Evolutionary conservation across 1,140 invertebrate genomes (phyloP), one percentile per base, ranked within the genome.

Genomic region (Drosophila watanabei): DNA sequence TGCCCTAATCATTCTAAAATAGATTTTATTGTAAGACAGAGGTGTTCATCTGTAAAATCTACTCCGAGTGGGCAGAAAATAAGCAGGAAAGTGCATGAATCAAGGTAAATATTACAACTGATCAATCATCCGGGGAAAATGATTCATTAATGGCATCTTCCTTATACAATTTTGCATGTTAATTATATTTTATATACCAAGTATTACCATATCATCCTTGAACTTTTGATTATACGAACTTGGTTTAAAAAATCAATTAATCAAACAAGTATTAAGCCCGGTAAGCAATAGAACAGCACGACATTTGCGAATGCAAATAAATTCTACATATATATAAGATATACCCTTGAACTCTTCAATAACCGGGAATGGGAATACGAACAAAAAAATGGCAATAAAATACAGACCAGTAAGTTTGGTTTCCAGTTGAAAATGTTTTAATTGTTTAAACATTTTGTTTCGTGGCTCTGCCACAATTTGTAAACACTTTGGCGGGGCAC

Each of bases 371-470:
- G 46, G 46, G 6, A 48, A 48, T 24, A 8, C 20, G 9, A 48
- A 32, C 8, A 43, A 37, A 41, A 37, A 45, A 73, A 52, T 35
- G 18, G 5, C 41, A 39, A 39, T 35, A 37, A 43, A 56, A 18
- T n/a, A 54, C 33, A 60, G 72, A 68, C 56, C 51, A 61, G 73
- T 39, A 57, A 41, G 66, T 77, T 60, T 65, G 77, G 66, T 80
- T 71, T 77, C 63, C 54, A 56, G 35, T 37, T 39, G 54, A 33
- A 30, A 48, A 18, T 60, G 51, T 56, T 24, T 80, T 46, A 77
- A 87, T 82, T 87, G 76, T 76, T 76, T 71, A 85, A 71, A 80
- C 59, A 57, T 65, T 61, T 73, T 39, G 72, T 69, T 52, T 52
- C 61, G 68, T 78, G 58, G 62, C 41, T 18, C 6, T 57, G 3